These are phyloP conservation scores for Diarsia brunnea DNA, from an alignment of 2,888 invertebrate genomes.

Conservation along the genomic window DNA sequence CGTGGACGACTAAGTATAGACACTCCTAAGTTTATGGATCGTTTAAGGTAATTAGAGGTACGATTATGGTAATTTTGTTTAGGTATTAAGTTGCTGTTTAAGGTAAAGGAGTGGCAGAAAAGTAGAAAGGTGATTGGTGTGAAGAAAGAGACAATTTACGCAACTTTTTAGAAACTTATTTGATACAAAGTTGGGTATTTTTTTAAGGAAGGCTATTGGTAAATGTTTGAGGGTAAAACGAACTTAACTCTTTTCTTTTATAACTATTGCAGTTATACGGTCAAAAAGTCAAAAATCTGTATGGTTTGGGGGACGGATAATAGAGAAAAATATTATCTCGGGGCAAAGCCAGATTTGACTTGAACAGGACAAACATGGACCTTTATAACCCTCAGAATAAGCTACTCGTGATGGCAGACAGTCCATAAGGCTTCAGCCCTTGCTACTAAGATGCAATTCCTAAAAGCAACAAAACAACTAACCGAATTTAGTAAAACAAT, in stretches of 20 bases:
- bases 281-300: neutral
- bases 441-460: neutral
- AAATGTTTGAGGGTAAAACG: neutral
- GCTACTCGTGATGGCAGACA: neutral
- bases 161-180: neutral
- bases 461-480: neutral
- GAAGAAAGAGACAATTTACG: neutral
- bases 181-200: neutral
- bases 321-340: neutral
- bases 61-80: conserved; percentile 49
- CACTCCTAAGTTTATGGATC: conserved; percentile 48
- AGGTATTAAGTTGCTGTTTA: conserved; percentile 35
- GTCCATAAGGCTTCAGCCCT: neutral
- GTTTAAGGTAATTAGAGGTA: conserved; percentile 52
- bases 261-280: neutral
- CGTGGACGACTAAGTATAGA: conserved; percentile 28
- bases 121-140: conserved; percentile 1
- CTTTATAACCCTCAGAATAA: neutral
- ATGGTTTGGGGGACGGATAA: neutral
- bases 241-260: neutral
- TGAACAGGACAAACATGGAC: neutral
- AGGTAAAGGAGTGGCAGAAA: conserved; percentile 3
- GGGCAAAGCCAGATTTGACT: neutral
- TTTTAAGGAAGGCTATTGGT: no score
- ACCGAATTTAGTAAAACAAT: conserved; percentile 35